Base-by-base conservation (phyloP, 2,113 vertebrate species). In the Marmota flaviventris region DNA sequence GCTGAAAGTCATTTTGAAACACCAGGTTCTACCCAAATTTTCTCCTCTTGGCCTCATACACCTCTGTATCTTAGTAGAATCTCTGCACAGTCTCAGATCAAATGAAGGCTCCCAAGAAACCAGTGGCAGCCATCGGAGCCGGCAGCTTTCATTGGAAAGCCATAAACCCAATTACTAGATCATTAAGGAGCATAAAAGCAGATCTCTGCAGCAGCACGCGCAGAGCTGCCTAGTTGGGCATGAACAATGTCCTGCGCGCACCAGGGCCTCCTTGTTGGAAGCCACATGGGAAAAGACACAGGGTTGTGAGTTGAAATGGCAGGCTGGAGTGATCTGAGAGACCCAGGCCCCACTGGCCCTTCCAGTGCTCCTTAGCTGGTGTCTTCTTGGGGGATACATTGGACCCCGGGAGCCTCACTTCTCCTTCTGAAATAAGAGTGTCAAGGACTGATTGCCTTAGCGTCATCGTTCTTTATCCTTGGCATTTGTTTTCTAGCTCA, bases 81-180 rank as follows among this genome's bases (percentile, higher is more conserved):
- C 84, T 84, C 39, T 70, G 9, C 51, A 39, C 4, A 67, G 90
- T 79, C 94, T 90, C 70, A 87, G 92, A 77, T 95, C 87, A 87
- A 95, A 90, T 92, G 93, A 95, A 95, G 48, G 56, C 84, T 63
- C 79, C 75, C 32, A 37, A 70, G 92, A 92, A 96, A 58, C 69
- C 86, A 61, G 87, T n/a, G 65, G 72, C 2, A 42, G 65, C 84
- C 69, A 92, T 95, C n/a, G 92, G 81, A 58, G 22, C 90, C 14
- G 18, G 84, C 87, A 93, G 93, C 96, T 92, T 87, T 96, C 94
- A 94, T 87, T 96, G 94, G 79, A 88, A 98, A 97, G 87, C 94
- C 81, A 81, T 94, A 93, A 97, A 96, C 84, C 92, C 93, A 95
- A 96, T 96, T 85, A 92, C 94, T 42, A 90, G 81, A 29, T 92